Base-by-base conservation (phyloP, 2,888 invertebrate genomes). In the Drosophila atripex region DNA sequence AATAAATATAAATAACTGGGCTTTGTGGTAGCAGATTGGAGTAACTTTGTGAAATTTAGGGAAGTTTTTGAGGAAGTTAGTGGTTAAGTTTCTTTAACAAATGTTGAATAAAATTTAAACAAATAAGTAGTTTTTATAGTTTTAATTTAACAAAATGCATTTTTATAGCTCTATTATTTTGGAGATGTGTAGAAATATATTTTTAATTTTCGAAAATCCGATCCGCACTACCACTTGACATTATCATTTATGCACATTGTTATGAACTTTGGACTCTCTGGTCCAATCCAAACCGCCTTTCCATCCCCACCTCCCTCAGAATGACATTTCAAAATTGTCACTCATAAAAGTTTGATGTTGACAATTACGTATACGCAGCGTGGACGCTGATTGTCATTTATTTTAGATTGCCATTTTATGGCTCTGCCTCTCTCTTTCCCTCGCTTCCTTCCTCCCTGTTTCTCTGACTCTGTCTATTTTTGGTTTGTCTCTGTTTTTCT, bases 331-430 rank as follows among this genome's bases (percentile, higher is more conserved):
- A 69, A 78, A 80, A 80, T 83, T 80, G 78, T 83, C 83, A 78
- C 83, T 83, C 77, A 83, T 80, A 80, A 78, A 83, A 83, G 80
- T 80, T 83, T 63, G 57, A 78, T 45, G 51, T 55, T 47, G 46
- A 43, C 72, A 80, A 80, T 80, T 78, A 77, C 76, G 82, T 72
- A 80, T 69, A 80, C 82, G 82, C 82, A 76, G 41, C 69, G 76
- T 66, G 69, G 71, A 64, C 74, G 64, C 64, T 78, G 72, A 78
- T 78, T 78, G 75, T 78, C 65, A 65, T 65, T 71, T 60, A 46
- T 60, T 79, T 64, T 71, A 50, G 61, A 61, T 69, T 76, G 61
- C 59, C 52, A 66, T 74, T 77, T 63, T 46, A 57, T 51, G 49
- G 16, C 35, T 68, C 46, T 59, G 50, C 52, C 53, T 58, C 68